Evolutionary conservation across 2,888 invertebrate genomes (phyloP), one percentile per base, ranked within the genome.

Genomic region (Odontocolon sp.): DNA sequence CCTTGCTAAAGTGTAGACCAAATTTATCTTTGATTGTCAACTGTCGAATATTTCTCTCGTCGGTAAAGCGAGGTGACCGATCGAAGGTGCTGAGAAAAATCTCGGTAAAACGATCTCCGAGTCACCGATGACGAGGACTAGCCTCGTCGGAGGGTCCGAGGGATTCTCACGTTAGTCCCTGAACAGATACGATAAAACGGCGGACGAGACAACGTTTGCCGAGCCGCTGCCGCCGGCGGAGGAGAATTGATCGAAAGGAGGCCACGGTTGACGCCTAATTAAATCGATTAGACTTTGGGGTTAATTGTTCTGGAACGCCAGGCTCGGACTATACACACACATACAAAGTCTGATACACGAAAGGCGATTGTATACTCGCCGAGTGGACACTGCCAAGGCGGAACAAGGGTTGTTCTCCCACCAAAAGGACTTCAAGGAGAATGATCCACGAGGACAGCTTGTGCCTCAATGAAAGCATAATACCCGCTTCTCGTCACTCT

Each of bases 271-370:
- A 84, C 84, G 84, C 84, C 83, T 87, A 85, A 88, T 88, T 85
- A 85, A 87, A 88, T 85, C 86, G 85, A 88, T 88, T 88, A 86
- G 86, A 87, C 87, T 87, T 88, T 88, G 83, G 86, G 83, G 86
- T 87, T 88, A 86, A 88, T 87, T 86, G 87, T 88, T 88, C 86
- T 87, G 87, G 88, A 88, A 88, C 81, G 84, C 74, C 82, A 84
- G 75, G 79, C 79, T 81, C 71, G 78, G 31, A 14, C 40, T 21
- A 36, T n/a, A 45, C 11, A 42, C 63, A 36, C 33, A 69, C 61
- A 75, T 59, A 31, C 63, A 26, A 21, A 71, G 40, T 36, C 50
- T 26, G 38, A 38, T 26, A 45, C 42, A 18, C 47, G 6, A 3
- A 31, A 6, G 52, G 4, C 8, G n/a, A n/a, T n/a, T n/a, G n/a